Evolutionary conservation across 2,888 invertebrate species (phyloP), one percentile per base, ranked within the genome.

Genomic region (Smittia aterrima): DNA sequence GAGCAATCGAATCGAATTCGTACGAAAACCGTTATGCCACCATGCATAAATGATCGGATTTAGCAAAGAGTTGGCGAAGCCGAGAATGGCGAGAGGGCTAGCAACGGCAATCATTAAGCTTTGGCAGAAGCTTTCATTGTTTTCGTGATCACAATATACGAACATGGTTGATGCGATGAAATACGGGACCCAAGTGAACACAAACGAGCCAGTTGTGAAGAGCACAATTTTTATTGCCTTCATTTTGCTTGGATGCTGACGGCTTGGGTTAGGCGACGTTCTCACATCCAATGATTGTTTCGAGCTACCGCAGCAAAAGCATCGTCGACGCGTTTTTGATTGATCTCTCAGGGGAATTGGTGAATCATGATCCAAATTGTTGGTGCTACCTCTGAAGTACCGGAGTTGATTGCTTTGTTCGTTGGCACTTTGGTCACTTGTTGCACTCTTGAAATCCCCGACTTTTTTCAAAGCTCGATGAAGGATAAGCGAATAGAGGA

Each of bases 11-110:
- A 79, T 83, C 1, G 86, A 80, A 16, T 84, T 85, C 72, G 79
- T 83, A 77, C 88, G 83, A 77, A 89, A 89, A 0, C 89, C 88
- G 79, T 87, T 88, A 79, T 89, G 89, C 89, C 89, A 89, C 89
- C 89, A 89, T 0, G 88, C 89, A 78, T 89, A 89, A 76, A 89
- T 88, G 24, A 89, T 79, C 0, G 89, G 89, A 79, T 89, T 89
- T 0, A 89, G 78, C 64, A 89, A 79, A 77, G 88, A 88, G 77
- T 89, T 89, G 0, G 84, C 77, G 77, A 88, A 86, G 0, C 88
- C 89, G 64, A 89, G 79, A 25, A 87, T 85, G 0, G 87, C 86
- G 54, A 89, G 78, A 0, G 89, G 88, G 66, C 87, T 87, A 0
- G 86, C 85, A 0, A 89, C 82, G 41, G 87, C 80, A 20, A 84